Evolutionary conservation across 2,888 invertebrate genomes (phyloP).

Genomic region (Xestobium rufovillosum): DNA sequence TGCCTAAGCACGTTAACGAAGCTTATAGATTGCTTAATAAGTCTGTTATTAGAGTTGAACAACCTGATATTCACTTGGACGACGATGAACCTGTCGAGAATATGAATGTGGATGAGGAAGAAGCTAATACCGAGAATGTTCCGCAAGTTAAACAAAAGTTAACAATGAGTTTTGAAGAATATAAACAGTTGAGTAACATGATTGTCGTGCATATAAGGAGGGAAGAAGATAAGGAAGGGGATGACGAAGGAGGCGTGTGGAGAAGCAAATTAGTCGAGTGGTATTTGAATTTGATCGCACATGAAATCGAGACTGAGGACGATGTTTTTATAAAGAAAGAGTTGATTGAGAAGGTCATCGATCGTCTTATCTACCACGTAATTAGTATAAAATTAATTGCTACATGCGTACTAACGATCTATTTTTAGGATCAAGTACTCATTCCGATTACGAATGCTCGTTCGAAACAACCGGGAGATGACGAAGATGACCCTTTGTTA

Average conservation of each 20-base stretch:
- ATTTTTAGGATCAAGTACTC: constrained; percentile 71
- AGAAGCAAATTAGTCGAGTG: constrained; percentile 83
- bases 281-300: constrained; percentile 84
- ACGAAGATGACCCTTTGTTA: constrained; percentile 74
- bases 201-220: constrained; percentile 82
- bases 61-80: constrained; percentile 91
- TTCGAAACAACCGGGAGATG: constrained; percentile 49
- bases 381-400: no score
- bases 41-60: constrained; percentile 94
- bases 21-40: constrained; percentile 84
- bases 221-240: constrained; percentile 66
- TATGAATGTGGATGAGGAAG: constrained; percentile 44
- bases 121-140: constrained; percentile 37
- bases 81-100: constrained; percentile 53
- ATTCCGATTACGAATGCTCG: constrained; percentile 60
- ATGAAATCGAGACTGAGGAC: constrained; percentile 84
- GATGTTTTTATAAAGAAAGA: constrained; percentile 83
- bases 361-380: constrained; percentile 79
- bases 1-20: constrained; percentile 82
- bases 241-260: constrained; percentile 59
- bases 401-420: constrained; percentile 15
- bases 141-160: constrained; percentile 60
- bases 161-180: constrained; percentile 85
- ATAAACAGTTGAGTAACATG: constrained; percentile 86
- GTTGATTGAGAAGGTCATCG: constrained; percentile 88